A percentile compares a stretch with the other conserved stretches of the same genome.
Conservation (phyloP, 2,888 invertebrate species). For the Apamea anceps region DNA sequence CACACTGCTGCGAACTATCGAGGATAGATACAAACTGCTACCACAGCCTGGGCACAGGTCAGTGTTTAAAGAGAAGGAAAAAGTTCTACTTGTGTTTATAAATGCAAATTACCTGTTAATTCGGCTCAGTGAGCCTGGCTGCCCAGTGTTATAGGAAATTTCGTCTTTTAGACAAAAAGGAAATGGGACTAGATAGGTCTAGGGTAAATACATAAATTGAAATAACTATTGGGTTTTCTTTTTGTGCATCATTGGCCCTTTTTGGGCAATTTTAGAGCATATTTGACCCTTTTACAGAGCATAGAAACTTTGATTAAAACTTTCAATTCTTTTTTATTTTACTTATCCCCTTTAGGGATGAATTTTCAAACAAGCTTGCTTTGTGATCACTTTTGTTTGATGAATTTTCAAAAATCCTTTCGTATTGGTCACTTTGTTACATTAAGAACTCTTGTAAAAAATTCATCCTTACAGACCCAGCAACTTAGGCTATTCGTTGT, state of each 20-base stretch:
- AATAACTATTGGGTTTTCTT: background rate
- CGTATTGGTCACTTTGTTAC: too few species aligned
- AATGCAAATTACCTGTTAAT: background rate
- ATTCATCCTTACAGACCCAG: too few species aligned
- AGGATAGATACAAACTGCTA: constrained; percentile 95
- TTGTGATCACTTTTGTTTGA: too few species aligned
- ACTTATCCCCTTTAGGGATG: too few species aligned
- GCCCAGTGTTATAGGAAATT: background rate
- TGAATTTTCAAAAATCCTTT: too few species aligned
- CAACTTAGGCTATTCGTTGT: too few species aligned
- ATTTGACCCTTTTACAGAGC: too few species aligned
- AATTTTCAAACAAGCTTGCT: too few species aligned
- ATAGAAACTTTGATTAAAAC: too few species aligned
- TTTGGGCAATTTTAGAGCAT: background rate
- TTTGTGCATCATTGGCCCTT: background rate
- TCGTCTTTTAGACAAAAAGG: background rate
- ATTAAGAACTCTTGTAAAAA: too few species aligned
- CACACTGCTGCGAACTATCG: constrained; percentile 95
- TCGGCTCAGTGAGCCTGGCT: background rate
- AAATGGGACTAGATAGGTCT: background rate
- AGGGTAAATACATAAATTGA: background rate
- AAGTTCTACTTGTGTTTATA: background rate
- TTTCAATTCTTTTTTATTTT: too few species aligned
- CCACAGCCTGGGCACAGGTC: constrained; percentile 96
- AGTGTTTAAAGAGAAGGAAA: constrained; percentile 33